Evolutionary conservation across 1,140 invertebrate genomes (phyloP).

Genomic region (Macrobrachium rosenbergii): DNA sequence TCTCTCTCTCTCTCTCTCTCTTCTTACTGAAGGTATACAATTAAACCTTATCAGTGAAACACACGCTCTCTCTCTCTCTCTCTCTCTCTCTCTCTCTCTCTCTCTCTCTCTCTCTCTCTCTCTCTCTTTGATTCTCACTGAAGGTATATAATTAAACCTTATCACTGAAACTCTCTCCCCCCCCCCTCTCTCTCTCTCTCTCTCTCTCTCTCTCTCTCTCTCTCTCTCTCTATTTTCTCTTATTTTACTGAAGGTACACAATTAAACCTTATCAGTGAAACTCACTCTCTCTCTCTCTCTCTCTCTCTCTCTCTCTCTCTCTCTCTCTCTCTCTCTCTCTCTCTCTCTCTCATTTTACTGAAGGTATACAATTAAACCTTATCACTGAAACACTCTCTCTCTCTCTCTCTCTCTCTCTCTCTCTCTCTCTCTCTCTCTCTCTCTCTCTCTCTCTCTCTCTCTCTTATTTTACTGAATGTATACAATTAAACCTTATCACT

Average conservation of each 20-base stretch:
- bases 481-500: background rate
- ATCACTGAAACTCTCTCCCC: constrained; percentile 3
- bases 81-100: background rate
- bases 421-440: constrained; percentile 6
- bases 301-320: background rate
- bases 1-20: background rate
- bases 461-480: too few species aligned
- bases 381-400: background rate
- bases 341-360: background rate
- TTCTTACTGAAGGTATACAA: background rate
- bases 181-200: background rate
- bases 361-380: background rate
- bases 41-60: too few species aligned
- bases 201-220: constrained; percentile 15
- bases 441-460: background rate
- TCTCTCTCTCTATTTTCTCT: constrained; percentile 1
- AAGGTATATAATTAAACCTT: background rate
- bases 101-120: background rate
- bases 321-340: background rate
- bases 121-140: background rate
- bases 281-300: background rate
- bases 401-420: background rate
- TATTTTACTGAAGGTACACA: background rate
- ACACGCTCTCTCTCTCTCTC: background rate
- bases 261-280: constrained; percentile 8